A percentile compares a stretch with the other conserved stretches of the same genome.
Conservation (phyloP, 1,140 invertebrate species). For the Bombus sibiricus region DNA sequence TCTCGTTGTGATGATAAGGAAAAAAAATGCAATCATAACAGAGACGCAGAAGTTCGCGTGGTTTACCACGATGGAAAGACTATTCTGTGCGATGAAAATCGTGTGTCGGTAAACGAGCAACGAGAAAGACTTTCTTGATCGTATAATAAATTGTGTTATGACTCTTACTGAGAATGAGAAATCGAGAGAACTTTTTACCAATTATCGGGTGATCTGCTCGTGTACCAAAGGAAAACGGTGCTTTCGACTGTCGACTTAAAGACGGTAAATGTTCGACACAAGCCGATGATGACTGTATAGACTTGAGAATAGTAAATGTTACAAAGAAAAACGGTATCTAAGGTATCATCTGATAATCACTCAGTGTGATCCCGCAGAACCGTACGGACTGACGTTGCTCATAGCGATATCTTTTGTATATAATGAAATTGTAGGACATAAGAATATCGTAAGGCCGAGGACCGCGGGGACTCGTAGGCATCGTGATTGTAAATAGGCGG, state of each 20-base stretch:
- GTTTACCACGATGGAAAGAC: background rate
- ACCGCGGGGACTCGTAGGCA: background rate
- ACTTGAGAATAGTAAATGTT: slow-evolving; percentile 54
- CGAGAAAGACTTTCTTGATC: background rate
- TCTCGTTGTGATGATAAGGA: slow-evolving; percentile 7
- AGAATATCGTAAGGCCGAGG: slow-evolving; percentile 36
- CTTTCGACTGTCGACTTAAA: background rate
- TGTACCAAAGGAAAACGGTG: background rate
- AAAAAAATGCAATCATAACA: background rate
- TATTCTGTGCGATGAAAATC: slow-evolving; percentile 10
- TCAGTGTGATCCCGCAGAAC: slow-evolving; percentile 26
- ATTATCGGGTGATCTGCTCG: slow-evolving; percentile 35
- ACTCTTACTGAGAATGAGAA: background rate
- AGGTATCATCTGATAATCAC: slow-evolving; percentile 34
- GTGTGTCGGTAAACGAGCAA: slow-evolving; percentile 1
- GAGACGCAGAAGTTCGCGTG: background rate
- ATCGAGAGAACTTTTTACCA: background rate
- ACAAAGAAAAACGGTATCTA: slow-evolving; percentile 56
- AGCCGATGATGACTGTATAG: slow-evolving; percentile 30
- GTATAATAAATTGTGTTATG: background rate
- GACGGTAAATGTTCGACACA: slow-evolving; percentile 3
- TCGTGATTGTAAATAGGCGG: slow-evolving; percentile 64
- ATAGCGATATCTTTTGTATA: slow-evolving; percentile 69
- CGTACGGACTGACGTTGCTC: slow-evolving; percentile 50
- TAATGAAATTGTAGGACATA: slow-evolving; percentile 51